phyloP scores from a whole-genome alignment of 2,888 invertebrate species.

The Drosophila mulleri region DNA sequence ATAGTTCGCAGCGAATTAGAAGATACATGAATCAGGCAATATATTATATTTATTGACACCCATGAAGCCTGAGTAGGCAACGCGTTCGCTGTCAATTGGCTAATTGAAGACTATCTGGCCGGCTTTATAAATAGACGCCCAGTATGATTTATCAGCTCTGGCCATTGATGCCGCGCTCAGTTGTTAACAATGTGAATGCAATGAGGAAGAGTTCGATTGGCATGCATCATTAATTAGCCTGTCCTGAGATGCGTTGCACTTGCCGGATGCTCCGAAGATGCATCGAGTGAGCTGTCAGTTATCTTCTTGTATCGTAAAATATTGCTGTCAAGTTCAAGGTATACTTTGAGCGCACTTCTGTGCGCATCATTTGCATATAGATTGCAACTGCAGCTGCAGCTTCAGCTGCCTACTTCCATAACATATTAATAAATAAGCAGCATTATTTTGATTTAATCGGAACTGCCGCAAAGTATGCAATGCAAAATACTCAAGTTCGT shows the following conservation, averaged over 20 bases:
- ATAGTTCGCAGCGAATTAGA: slow-evolving; percentile 12
- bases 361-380: slow-evolving; percentile 61
- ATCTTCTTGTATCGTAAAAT: slow-evolving; percentile 50
- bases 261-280: slow-evolving; percentile 64
- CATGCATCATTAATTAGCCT: slow-evolving; percentile 38
- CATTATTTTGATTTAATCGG: background rate
- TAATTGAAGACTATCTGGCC: background rate
- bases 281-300: slow-evolving; percentile 30
- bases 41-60: slow-evolving; percentile 36
- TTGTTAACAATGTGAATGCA: slow-evolving; percentile 43
- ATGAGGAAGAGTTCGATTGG: slow-evolving; percentile 67
- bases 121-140: slow-evolving; percentile 6
- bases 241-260: slow-evolving; percentile 38
- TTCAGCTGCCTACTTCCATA: slow-evolving; percentile 11
- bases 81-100: slow-evolving; percentile 2
- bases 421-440: background rate
- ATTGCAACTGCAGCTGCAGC: slow-evolving; percentile 45
- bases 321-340: slow-evolving; percentile 57
- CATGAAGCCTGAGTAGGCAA: slow-evolving; percentile 6
- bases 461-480: slow-evolving; percentile 43
- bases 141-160: slow-evolving; percentile 11
- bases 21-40: slow-evolving; percentile 19
- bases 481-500: slow-evolving; percentile 36
- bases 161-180: slow-evolving; percentile 3
- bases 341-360: slow-evolving; percentile 8